Evolutionary conservation across 2,113 vertebrate species (phyloP).

Genomic region (Oceanodroma tethys): DNA sequence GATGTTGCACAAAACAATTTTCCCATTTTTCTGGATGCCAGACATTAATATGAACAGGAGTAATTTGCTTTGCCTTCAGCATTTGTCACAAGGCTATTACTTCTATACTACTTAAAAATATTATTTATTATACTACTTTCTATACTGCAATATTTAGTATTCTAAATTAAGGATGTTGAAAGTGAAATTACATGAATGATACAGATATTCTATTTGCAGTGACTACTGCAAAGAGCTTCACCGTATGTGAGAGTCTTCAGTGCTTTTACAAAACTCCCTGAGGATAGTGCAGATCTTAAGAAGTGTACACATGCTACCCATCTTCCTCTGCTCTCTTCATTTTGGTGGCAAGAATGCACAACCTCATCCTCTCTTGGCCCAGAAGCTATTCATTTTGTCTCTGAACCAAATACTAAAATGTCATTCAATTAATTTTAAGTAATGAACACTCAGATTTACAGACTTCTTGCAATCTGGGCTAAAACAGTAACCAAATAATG

Average conservation of each 20-base stretch:
- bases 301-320: neutral
- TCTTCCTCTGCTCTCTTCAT: neutral
- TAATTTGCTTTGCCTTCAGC: neutral
- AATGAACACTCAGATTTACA: neutral
- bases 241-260: neutral
- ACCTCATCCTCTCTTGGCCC: neutral
- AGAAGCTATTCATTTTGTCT: neutral
- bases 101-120: neutral
- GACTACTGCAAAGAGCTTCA: neutral
- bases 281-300: neutral
- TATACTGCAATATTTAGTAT: neutral
- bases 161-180: neutral
- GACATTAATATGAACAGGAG: neutral
- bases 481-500: neutral
- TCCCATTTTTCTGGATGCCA: neutral
- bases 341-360: neutral
- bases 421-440: neutral
- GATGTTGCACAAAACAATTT: neutral
- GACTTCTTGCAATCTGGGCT: neutral
- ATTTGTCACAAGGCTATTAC: neutral
- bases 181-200: neutral
- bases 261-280: neutral
- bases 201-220: neutral
- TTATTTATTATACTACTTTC: neutral
- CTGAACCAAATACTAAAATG: neutral